Conservation (phyloP, 1,140 invertebrate genomes). For the Ceratina australensis region DNA sequence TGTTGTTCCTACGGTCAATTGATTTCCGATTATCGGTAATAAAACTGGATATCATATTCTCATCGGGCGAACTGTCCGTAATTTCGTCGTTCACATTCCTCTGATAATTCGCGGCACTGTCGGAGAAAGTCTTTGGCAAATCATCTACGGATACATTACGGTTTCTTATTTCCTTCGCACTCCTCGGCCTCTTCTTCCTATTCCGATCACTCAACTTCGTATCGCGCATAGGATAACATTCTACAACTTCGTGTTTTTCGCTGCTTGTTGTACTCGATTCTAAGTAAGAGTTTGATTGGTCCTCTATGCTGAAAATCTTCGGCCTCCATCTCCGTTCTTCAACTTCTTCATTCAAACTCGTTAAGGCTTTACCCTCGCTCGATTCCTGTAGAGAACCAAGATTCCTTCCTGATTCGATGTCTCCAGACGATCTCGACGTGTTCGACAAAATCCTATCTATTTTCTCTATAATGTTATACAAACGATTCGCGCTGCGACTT, state of each 20-base stretch:
- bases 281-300: constrained; percentile 1
- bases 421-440: constrained; percentile 66
- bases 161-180: constrained; percentile 40
- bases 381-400: constrained; percentile 7
- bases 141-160: constrained; percentile 28
- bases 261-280: constrained; percentile 11
- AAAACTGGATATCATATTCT: not conserved
- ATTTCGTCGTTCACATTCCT: constrained; percentile 1
- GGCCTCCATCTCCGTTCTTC: constrained; percentile 1
- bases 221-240: not conserved
- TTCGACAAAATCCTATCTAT: constrained; percentile 75
- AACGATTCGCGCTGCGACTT: constrained; percentile 64
- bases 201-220: not conserved
- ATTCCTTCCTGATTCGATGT: constrained; percentile 61
- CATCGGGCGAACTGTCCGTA: too few species aligned
- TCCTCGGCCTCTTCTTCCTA: constrained; percentile 44
- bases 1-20: not conserved
- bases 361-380: constrained; percentile 29
- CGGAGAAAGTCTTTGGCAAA: constrained; percentile 56
- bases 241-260: not conserved
- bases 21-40: constrained; percentile 16
- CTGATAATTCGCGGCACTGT: constrained; percentile 51
- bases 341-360: constrained; percentile 1
- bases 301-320: not conserved
- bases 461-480: constrained; percentile 76